These are phyloP conservation scores for human (Homo sapiens) DNA, from an alignment of 2,113 vertebrate genomes.

Conservation along the genomic window DNA sequence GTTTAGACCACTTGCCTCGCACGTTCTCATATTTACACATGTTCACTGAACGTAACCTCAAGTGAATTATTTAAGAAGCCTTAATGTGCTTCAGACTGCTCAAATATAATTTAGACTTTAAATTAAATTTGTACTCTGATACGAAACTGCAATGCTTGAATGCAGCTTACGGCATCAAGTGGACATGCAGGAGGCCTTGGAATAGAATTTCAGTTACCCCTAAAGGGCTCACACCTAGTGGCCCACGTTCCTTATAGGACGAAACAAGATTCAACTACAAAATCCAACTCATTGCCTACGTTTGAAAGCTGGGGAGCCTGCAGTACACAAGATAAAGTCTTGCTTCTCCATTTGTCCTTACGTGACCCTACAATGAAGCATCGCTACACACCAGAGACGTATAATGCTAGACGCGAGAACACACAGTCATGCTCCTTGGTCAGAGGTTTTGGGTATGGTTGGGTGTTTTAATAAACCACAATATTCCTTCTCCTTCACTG, in stretches of 20 bases:
- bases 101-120: slow-evolving; percentile 46
- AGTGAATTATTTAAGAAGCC: slow-evolving; percentile 54
- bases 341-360: not conserved
- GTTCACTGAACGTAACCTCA: slow-evolving; percentile 39
- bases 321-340: rapidly evolving
- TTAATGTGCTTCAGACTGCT: not conserved
- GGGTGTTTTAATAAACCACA: not conserved
- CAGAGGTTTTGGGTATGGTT: not conserved
- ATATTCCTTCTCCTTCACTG: not conserved
- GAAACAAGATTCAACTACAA: rapidly evolving
- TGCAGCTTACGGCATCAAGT: rapidly evolving
- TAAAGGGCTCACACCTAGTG: not conserved
- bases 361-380: not conserved
- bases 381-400: rapidly evolving
- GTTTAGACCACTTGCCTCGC: slow-evolving; percentile 26
- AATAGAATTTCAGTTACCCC: not conserved
- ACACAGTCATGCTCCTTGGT: not conserved
- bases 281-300: rapidly evolving
- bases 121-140: slow-evolving; percentile 39
- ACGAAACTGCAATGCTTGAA: not conserved
- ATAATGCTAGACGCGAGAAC: rapidly evolving
- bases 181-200: rapidly evolving
- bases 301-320: not conserved
- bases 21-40: slow-evolving; percentile 31
- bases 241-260: rapidly evolving